A percentile compares a stretch with the other conserved stretches of the same genome.
Evolutionary conservation across 2,113 vertebrate genomes (phyloP).

Genomic region (Ellobius talpinus): DNA sequence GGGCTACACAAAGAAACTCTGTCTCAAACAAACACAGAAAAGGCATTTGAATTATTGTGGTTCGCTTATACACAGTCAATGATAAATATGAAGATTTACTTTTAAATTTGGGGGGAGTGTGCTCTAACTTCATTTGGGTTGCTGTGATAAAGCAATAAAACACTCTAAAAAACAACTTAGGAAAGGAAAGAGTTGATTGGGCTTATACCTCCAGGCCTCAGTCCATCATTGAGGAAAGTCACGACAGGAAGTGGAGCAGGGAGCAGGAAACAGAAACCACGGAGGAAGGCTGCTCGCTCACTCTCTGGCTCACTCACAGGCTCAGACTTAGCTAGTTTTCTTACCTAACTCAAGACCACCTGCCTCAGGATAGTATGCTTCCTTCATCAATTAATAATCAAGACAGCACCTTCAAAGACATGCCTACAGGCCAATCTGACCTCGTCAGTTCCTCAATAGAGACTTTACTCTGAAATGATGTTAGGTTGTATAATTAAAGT

Average conservation of each 20-base stretch:
- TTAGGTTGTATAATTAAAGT: background rate
- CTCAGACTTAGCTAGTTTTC: background rate
- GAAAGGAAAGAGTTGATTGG: background rate
- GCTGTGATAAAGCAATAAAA: background rate
- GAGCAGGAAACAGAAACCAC: background rate
- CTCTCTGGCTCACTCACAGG: background rate
- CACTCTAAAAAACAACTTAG: background rate
- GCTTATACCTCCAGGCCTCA: background rate
- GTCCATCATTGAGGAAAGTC: background rate
- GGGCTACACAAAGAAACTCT: background rate
- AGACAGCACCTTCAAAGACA: background rate
- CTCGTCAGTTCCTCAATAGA: background rate
- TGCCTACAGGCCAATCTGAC: background rate
- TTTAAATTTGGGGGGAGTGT: background rate
- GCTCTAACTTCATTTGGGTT: background rate
- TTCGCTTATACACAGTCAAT: background rate
- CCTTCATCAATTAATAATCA: background rate
- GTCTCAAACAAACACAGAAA: background rate
- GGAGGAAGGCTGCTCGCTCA: background rate
- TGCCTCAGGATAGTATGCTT: background rate
- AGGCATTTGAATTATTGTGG: background rate
- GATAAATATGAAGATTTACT: conserved; percentile 29
- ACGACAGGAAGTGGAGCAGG: background rate
- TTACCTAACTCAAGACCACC: background rate
- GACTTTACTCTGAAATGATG: background rate